These are phyloP conservation scores for Odobenus rosmarus DNA, from an alignment of 2,113 vertebrate genomes.

Conservation along the genomic window DNA sequence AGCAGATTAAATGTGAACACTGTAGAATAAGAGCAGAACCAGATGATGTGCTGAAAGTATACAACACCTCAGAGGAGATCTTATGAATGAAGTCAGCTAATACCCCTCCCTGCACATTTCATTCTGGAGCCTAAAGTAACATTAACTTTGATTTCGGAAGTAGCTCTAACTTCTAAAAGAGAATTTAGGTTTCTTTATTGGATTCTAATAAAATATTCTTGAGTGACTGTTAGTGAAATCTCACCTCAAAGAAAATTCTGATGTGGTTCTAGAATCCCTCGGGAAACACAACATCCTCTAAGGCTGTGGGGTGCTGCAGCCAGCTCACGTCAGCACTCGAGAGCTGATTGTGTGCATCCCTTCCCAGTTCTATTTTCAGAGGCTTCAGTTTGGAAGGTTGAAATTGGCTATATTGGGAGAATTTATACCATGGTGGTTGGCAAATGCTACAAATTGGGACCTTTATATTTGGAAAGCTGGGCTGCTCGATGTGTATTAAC, in stretches of 20 bases:
- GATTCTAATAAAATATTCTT: not conserved
- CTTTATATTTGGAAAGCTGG: not conserved
- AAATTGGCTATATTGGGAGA: not conserved
- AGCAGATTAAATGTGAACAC: not conserved
- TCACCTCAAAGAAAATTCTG: not conserved
- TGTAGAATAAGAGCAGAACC: not conserved
- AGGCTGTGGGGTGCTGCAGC: not conserved
- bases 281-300: not conserved
- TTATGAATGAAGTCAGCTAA: not conserved
- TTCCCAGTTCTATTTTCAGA: not conserved
- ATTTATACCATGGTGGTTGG: not conserved
- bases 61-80: not conserved
- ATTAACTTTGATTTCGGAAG: not conserved
- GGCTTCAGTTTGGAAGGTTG: not conserved
- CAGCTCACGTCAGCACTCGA: no score
- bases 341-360: not conserved
- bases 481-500: not conserved
- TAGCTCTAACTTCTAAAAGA: not conserved
- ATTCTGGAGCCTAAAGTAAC: not conserved
- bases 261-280: not conserved
- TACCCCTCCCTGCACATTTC: not conserved
- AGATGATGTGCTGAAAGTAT: not conserved
- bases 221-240: not conserved
- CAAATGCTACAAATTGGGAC: not conserved
- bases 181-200: not conserved